Evolutionary conservation across 1,140 invertebrate species (phyloP).

Genomic region (Linepithema humile): DNA sequence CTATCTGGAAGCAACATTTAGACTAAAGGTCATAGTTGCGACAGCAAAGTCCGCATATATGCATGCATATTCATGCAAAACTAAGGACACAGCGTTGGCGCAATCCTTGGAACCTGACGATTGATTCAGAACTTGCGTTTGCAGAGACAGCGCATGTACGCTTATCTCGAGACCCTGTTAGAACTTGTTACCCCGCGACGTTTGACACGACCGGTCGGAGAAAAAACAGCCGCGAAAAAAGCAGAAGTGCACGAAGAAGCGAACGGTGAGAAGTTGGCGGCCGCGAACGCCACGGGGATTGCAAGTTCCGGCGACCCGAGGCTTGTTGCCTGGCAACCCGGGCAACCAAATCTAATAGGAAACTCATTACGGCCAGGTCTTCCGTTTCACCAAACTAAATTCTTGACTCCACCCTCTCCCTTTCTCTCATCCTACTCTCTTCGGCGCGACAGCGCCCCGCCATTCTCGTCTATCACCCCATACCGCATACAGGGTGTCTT

Average conservation of each 20-base stretch:
- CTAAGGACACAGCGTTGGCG: background rate
- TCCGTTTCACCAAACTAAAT: conserved; percentile 80
- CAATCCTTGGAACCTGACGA: conserved; percentile 9
- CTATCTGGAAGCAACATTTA: background rate
- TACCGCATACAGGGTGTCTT: conserved; percentile 25
- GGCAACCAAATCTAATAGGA: conserved; percentile 82
- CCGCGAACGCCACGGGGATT: conserved; percentile 68
- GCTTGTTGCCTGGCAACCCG: conserved; percentile 75
- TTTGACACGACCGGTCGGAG: conserved; percentile 7
- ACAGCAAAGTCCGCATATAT: too few relatives aligned
- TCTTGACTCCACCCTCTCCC: conserved; percentile 71
- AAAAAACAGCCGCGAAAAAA: conserved; percentile 17
- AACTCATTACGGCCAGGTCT: conserved; percentile 81
- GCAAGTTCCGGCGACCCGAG: conserved; percentile 72
- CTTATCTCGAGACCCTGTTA: background rate
- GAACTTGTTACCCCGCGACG: conserved; percentile 31
- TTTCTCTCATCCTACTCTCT: background rate
- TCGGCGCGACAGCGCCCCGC: conserved; percentile 53
- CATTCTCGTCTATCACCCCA: conserved; percentile 33
- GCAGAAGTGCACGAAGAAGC: conserved; percentile 23
- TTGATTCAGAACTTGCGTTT: background rate
- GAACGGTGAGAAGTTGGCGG: conserved; percentile 27
- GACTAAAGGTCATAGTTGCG: background rate
- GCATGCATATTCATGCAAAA: too few relatives aligned
- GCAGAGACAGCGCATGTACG: background rate